Evolutionary conservation across 2,113 vertebrate genomes (phyloP).

Genomic region (Charadrius vociferus): DNA sequence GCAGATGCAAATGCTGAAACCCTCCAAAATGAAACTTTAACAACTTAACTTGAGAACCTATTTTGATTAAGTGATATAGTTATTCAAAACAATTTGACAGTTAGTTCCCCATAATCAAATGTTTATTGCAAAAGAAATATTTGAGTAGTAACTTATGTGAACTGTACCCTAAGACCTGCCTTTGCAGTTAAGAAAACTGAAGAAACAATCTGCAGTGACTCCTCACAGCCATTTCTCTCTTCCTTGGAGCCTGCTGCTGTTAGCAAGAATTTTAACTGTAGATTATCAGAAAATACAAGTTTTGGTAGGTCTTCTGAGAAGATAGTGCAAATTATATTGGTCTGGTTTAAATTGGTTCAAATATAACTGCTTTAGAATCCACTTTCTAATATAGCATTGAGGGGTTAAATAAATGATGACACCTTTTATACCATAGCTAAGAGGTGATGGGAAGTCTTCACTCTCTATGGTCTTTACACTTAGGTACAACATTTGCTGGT

Average conservation of each 20-base stretch:
- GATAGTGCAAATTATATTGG: not conserved
- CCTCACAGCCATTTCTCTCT: not conserved
- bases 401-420: not conserved
- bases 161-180: not conserved
- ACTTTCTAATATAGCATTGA: not conserved
- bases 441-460: not conserved
- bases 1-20: conserved; percentile 74
- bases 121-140: conserved; percentile 33
- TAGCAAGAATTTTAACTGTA: not conserved
- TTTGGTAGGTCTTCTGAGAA: not conserved
- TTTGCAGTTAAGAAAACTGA: not conserved
- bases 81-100: conserved; percentile 61
- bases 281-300: not conserved
- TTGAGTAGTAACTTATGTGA: not conserved
- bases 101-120: conserved; percentile 6
- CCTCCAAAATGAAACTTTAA: conserved; percentile 49
- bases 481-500: not conserved
- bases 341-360: not conserved
- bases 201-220: not conserved
- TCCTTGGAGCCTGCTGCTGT: not conserved
- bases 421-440: not conserved
- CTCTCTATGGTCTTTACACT: not conserved
- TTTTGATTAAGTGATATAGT: conserved; percentile 45
- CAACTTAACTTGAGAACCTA: conserved; percentile 28
- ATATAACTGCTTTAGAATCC: not conserved